phyloP scores from a whole-genome alignment of 2,113 vertebrate species.

The Parotia lawesii region DNA sequence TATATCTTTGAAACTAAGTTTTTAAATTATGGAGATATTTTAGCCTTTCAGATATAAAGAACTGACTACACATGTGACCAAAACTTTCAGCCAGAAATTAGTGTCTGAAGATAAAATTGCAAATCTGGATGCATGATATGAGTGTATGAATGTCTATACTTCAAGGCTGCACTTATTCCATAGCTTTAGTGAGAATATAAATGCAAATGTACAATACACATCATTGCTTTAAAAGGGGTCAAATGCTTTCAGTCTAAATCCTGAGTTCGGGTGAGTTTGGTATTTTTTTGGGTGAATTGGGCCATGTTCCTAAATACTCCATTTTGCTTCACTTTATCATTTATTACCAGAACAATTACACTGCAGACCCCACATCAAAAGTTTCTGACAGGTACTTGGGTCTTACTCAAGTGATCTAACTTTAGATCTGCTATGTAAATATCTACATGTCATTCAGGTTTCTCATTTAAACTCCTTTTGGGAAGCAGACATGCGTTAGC shows the following conservation, averaged over 20 bases:
- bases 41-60: background rate
- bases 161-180: background rate
- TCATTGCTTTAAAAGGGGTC: background rate
- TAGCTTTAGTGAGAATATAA: background rate
- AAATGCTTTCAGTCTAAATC: background rate
- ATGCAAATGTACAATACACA: background rate
- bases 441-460: background rate
- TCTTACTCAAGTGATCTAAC: background rate
- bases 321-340: background rate
- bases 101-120: background rate
- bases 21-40: slow-evolving; percentile 5
- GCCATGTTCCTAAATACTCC: background rate
- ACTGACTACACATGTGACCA: background rate
- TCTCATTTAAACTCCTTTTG: background rate
- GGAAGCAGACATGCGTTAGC: background rate
- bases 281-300: background rate
- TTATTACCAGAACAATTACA: background rate
- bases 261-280: background rate
- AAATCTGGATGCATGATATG: background rate
- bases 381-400: background rate
- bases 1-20: background rate
- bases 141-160: background rate
- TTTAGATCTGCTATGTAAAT: background rate
- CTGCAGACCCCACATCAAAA: background rate
- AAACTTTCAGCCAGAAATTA: slow-evolving; percentile 6